A percentile compares a stretch with the other conserved stretches of the same genome.
Evolutionary conservation across 2,113 vertebrate genomes (phyloP).

Genomic region (Chelonoidis abingdonii): DNA sequence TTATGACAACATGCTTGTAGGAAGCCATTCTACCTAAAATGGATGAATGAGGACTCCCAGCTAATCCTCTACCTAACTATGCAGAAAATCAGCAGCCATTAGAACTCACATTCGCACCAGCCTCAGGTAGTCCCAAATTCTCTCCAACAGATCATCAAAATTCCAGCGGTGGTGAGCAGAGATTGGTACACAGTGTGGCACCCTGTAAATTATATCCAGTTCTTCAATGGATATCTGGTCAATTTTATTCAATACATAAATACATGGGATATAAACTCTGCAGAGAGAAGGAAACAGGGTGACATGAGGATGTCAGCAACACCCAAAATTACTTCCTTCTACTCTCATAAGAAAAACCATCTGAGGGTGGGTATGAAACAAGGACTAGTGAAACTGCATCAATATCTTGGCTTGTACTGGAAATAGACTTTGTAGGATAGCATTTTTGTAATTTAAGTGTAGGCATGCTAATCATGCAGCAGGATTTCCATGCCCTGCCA

Average conservation of each 20-base stretch:
- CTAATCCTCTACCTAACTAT: neutral
- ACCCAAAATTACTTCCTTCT: neutral
- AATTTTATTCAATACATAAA: conserved; percentile 99
- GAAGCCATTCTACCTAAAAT: neutral
- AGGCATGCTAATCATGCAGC: neutral
- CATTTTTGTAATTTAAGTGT: neutral
- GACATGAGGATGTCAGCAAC: neutral
- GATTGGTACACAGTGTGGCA: conserved; percentile 98
- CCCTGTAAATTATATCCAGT: conserved; percentile 98
- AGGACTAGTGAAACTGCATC: neutral
- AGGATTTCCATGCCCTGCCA: neutral
- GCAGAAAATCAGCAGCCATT: neutral
- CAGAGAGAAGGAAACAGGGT: neutral
- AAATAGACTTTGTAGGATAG: neutral
- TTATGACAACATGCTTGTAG: neutral
- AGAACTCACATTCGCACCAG: conserved; percentile 95
- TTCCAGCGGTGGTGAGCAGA: conserved; percentile 99
- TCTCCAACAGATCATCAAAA: conserved; percentile 98
- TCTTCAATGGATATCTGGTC: conserved; percentile 99
- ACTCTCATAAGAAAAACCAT: neutral
- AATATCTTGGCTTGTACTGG: neutral
- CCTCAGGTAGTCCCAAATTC: conserved; percentile 95
- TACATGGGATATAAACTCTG: conserved; percentile 98
- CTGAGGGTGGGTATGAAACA: neutral
- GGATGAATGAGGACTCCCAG: neutral